These are phyloP conservation scores for Brachionus rubens DNA, from an alignment of 1,140 invertebrate genomes.

Conservation along the genomic window DNA sequence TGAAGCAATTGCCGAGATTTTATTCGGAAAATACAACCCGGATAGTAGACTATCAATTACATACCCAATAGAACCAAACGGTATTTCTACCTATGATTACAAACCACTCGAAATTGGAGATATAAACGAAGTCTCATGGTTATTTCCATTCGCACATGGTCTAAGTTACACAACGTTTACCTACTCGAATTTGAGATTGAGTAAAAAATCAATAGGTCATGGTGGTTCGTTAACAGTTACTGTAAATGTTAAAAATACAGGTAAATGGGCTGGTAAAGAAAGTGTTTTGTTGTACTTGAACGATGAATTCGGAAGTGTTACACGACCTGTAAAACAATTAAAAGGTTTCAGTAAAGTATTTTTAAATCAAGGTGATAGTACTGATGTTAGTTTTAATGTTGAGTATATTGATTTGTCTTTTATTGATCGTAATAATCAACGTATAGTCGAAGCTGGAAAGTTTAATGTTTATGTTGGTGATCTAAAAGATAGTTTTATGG, in stretches of 20 bases:
- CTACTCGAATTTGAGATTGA: neutral
- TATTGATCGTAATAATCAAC: neutral
- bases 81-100: slow-evolving; percentile 16
- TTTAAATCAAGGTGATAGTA: neutral
- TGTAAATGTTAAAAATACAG: slow-evolving; percentile 1
- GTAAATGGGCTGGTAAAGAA: neutral
- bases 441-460: neutral
- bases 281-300: neutral
- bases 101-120: neutral
- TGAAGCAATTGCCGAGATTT: neutral
- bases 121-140: neutral
- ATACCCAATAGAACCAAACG: neutral
- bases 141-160: slow-evolving; percentile 25
- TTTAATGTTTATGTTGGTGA: slow-evolving; percentile 5
- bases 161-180: neutral
- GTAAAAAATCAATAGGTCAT: neutral
- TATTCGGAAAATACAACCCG: slow-evolving; percentile 29
- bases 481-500: neutral
- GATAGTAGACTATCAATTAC: neutral
- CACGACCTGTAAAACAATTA: slow-evolving; percentile 15
- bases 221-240: neutral
- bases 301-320: neutral
- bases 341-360: neutral
- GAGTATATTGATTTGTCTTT: neutral
- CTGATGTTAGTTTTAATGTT: neutral